Percentiles rank a stretch among this genome's conserved stretches.
These are phyloP conservation scores for Peribatodes rhomboidaria DNA, from an alignment of 2,888 invertebrate species.

Conservation along the genomic window DNA sequence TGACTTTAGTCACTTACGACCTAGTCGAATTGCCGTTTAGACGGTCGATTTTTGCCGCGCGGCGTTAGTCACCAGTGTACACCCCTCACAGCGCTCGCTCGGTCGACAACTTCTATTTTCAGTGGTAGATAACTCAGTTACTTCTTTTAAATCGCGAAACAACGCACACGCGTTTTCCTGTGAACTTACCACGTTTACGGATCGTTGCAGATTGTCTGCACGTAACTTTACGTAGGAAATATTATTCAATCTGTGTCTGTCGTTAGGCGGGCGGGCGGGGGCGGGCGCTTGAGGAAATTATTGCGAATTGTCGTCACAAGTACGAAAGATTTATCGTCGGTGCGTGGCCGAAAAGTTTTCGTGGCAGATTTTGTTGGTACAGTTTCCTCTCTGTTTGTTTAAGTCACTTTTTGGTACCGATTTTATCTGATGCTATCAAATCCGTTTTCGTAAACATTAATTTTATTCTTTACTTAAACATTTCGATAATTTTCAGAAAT, in stretches of 20 bases:
- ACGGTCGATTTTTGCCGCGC: too few relatives aligned
- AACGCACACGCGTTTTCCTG: background rate
- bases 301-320: conserved; percentile 24
- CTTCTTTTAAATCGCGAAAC: too few relatives aligned
- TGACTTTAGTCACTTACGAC: too few relatives aligned
- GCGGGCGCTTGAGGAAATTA: conserved; percentile 14
- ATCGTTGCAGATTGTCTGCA: background rate
- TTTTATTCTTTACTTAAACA: background rate
- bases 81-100: too few relatives aligned
- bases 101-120: too few relatives aligned
- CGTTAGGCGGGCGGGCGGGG: conserved; percentile 5
- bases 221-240: background rate
- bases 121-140: too few relatives aligned
- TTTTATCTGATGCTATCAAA: too few relatives aligned
- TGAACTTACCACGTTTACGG: background rate
- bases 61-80: too few relatives aligned
- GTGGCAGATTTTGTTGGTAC: conserved; percentile 19
- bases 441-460: background rate
- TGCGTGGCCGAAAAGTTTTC: conserved; percentile 21
- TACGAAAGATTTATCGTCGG: conserved; percentile 28
- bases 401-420: background rate
- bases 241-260: conserved; percentile 12
- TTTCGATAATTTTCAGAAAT: background rate
- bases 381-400: conserved; percentile 5
- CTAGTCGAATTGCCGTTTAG: too few relatives aligned